Evolutionary conservation across 2,888 invertebrate species (phyloP).

Genomic region (Philereme vetulata): DNA sequence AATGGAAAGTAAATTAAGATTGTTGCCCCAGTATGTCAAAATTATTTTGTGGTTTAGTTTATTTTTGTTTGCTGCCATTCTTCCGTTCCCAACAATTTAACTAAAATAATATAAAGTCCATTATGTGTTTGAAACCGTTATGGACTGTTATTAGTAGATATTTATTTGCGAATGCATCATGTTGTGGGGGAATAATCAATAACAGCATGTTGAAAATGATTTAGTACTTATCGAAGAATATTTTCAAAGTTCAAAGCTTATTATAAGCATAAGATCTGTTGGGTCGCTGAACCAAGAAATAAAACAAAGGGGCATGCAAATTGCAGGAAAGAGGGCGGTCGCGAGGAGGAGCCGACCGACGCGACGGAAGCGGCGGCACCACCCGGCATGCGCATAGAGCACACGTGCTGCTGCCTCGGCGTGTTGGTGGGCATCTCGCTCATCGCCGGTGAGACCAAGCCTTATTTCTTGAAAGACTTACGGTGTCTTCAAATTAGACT

Average conservation of each 20-base stretch:
- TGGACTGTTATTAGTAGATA: too few relatives aligned
- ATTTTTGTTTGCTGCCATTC: not conserved
- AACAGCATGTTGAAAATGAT: too few relatives aligned
- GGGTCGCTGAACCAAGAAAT: not conserved
- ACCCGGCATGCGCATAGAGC: slow-evolving; percentile 72
- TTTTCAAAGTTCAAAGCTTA: too few relatives aligned
- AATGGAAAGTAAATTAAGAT: slow-evolving; percentile 10
- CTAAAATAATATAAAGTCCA: too few relatives aligned
- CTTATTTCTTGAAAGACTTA: not conserved
- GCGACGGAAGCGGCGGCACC: slow-evolving; percentile 63
- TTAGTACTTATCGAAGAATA: too few relatives aligned
- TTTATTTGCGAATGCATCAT: too few relatives aligned
- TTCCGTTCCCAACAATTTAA: too few relatives aligned
- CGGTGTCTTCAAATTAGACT: too few relatives aligned
- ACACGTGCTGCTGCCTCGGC: slow-evolving; percentile 81
- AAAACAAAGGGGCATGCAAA: not conserved
- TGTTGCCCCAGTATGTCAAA: slow-evolving; percentile 10
- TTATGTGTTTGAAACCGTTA: too few relatives aligned
- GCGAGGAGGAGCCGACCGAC: slow-evolving; percentile 77
- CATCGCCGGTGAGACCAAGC: slow-evolving; percentile 69
- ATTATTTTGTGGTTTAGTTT: slow-evolving; percentile 2
- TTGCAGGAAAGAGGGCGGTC: slow-evolving; percentile 79
- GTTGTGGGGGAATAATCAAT: too few relatives aligned
- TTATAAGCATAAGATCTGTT: too few relatives aligned
- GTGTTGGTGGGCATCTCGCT: slow-evolving; percentile 81